These are phyloP conservation scores for Micrasema longulum DNA, from an alignment of 1,140 invertebrate species.

Conservation along the genomic window DNA sequence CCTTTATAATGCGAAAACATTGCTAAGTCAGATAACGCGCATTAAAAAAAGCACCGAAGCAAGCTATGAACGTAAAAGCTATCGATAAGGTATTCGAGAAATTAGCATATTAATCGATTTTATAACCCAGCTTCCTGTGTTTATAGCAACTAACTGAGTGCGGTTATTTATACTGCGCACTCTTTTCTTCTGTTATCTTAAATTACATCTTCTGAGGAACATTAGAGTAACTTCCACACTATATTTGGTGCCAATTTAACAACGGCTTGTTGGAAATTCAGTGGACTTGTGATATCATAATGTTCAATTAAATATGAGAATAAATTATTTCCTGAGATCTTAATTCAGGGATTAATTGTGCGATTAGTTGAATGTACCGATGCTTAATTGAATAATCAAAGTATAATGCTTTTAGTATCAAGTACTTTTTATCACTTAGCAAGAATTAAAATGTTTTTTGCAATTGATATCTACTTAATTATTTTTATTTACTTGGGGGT, in stretches of 20 bases:
- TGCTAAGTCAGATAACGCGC: too few species aligned
- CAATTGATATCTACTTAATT: too few species aligned
- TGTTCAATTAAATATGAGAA: too few species aligned
- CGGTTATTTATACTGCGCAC: slow-evolving; percentile 45
- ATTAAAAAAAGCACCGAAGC: slow-evolving; percentile 1
- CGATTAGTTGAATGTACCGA: too few species aligned
- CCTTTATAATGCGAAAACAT: too few species aligned
- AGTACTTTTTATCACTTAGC: too few species aligned
- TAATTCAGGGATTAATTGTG: too few species aligned
- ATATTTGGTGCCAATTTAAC: slow-evolving; percentile 19
- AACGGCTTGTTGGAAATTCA: neutral
- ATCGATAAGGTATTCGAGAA: slow-evolving; percentile 42
- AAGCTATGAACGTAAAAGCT: slow-evolving; percentile 9
- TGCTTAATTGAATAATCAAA: too few species aligned
- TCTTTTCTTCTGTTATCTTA: slow-evolving; percentile 35
- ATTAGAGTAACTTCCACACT: slow-evolving; percentile 18
- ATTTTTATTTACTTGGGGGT: too few species aligned
- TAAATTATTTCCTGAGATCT: too few species aligned
- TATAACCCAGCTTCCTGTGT: slow-evolving; percentile 50
- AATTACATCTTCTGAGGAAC: slow-evolving; percentile 38
- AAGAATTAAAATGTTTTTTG: too few species aligned
- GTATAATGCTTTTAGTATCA: too few species aligned
- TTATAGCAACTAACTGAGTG: slow-evolving; percentile 41
- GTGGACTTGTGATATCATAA: neutral
- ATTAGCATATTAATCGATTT: slow-evolving; percentile 55